A percentile compares a stretch with the other conserved stretches of the same genome.
phyloP scores from a whole-genome alignment of 2,888 invertebrate genomes.

The Lottia gigantea region DNA sequence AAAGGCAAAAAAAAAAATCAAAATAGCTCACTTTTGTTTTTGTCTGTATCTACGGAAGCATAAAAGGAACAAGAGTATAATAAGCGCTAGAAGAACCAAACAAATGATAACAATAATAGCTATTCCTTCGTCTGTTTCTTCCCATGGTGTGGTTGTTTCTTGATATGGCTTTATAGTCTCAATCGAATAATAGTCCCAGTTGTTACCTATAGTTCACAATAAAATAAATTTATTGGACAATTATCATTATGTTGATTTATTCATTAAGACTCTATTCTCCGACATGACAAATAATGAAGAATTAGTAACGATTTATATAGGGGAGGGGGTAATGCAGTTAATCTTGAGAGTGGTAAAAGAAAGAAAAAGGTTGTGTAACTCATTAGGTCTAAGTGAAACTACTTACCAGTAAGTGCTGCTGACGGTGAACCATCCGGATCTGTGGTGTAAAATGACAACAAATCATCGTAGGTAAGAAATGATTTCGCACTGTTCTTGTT shows the following conservation, averaged over 20 bases:
- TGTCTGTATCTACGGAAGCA: slow-evolving; percentile 21
- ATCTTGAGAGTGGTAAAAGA: too few species aligned
- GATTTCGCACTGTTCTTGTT: neutral
- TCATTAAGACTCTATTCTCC: too few species aligned
- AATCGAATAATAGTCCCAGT: slow-evolving; percentile 20
- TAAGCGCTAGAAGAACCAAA: slow-evolving; percentile 6
- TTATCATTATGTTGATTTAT: too few species aligned
- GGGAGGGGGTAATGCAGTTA: too few species aligned
- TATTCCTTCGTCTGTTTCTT: slow-evolving; percentile 16
- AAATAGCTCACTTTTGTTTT: slow-evolving; percentile 16
- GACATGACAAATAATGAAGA: too few species aligned
- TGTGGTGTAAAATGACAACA: neutral
- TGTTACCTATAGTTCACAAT: neutral
- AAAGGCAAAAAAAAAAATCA: too few species aligned
- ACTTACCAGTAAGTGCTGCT: slow-evolving; percentile 37
- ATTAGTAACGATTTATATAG: too few species aligned
- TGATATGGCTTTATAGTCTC: slow-evolving; percentile 16
- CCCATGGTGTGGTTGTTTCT: slow-evolving; percentile 18
- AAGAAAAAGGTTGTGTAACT: too few species aligned
- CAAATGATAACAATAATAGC: slow-evolving; percentile 13
- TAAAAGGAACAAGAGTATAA: slow-evolving; percentile 23
- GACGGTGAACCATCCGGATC: slow-evolving; percentile 30
- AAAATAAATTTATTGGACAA: too few species aligned
- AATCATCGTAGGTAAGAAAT: neutral
- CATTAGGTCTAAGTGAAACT: too few species aligned